Evolutionary conservation across 2,888 invertebrate species (phyloP).

Genomic region (Chrysotoxum bicinctum): DNA sequence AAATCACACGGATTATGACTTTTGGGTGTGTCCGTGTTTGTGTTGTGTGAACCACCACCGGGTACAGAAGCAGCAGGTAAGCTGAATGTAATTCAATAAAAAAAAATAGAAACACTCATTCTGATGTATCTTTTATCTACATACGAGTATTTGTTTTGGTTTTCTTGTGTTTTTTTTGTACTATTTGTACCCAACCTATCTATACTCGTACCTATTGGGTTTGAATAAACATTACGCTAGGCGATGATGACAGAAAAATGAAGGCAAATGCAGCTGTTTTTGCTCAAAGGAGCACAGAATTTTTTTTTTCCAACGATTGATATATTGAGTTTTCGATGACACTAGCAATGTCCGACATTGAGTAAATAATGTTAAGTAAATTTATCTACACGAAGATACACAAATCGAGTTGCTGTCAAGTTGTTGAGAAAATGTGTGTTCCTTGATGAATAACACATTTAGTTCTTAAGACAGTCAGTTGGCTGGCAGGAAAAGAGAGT

Average conservation of each 20-base stretch:
- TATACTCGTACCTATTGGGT: constrained; percentile 34
- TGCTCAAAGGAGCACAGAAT: not conserved
- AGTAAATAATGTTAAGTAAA: constrained; percentile 52
- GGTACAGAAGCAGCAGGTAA: constrained; percentile 56
- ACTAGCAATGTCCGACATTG: constrained; percentile 49
- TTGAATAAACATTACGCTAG: constrained; percentile 49
- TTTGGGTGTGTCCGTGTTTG: not conserved
- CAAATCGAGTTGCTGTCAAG: constrained; percentile 13
- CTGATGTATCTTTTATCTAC: constrained; percentile 43
- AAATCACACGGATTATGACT: constrained; percentile 47
- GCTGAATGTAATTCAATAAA: constrained; percentile 41
- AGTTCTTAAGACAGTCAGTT: not conserved
- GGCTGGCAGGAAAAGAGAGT: not conserved
- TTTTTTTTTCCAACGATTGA: constrained; percentile 49
- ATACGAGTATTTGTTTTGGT: constrained; percentile 32
- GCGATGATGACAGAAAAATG: constrained; percentile 44
- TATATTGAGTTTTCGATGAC: constrained; percentile 55
- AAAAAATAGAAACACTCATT: constrained; percentile 23
- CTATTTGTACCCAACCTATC: not conserved
- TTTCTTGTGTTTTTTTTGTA: constrained; percentile 11
- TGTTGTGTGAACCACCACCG: not conserved
- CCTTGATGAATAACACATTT: not conserved
- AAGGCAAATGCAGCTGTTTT: constrained; percentile 64
- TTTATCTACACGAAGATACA: constrained; percentile 25
- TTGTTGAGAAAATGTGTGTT: constrained; percentile 2